Evolutionary conservation across 2,888 invertebrate species (phyloP), one percentile per base, ranked within the genome.

Genomic region (Pteria penguin): DNA sequence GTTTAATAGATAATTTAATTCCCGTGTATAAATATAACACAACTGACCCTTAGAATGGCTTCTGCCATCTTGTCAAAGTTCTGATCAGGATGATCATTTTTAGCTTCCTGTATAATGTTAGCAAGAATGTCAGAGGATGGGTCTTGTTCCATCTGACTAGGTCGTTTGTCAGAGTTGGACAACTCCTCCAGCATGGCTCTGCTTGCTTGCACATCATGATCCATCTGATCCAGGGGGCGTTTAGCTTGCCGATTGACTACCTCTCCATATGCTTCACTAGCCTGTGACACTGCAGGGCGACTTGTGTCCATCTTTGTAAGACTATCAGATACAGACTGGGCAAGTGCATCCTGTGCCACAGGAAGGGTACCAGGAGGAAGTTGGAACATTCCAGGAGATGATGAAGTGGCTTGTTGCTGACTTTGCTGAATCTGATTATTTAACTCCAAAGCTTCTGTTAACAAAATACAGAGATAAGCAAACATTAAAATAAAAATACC

Each of bases 391-490:
- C 75, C 72, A 11, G 72, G 78, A 55, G 77, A 71, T 4, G 80
- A 77, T 26, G 75, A 72, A n/a, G 80, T 79, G 58, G 86, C 86
- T 70, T 83, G 82, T 31, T 87, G 76, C 58, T 84, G 84, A 8
- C 78, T 75, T 61, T 79, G 78, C 52, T 85, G 85, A 26, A 88
- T 83, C 68, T 86, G 84, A 22, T 82, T 78, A 62, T 87, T 88
- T 70, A 88, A 67, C 57, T 87, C 86, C 31, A 88, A 72, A 29
- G 88, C 88, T 75, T 86, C 88, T 88, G 81, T n/a, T 81, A 36
- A 31, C 58, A 27, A 45, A 63, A 65, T 11, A 29, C 8, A 65
- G n/a, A 14, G 3, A 2, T 14, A 2, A 11, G 4, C 14, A 5
- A n/a, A 22, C 24, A 29, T 62, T 24, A 57, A 60, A 68, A 18